Conservation (phyloP, 1,140 invertebrate genomes). For the Palaemon carinicauda region DNA sequence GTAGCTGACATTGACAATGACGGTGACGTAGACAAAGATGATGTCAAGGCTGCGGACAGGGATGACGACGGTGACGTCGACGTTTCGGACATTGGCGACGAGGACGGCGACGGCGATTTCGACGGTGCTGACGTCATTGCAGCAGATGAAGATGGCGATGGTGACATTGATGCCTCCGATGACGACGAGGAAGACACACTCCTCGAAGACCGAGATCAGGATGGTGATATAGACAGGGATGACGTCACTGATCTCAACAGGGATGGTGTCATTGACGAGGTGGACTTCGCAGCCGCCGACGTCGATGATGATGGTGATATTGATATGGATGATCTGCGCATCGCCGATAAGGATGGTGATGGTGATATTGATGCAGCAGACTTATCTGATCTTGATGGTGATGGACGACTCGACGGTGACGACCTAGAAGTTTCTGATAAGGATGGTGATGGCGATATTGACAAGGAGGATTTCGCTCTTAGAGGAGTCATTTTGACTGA, state of each 20-base stretch:
- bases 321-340: conserved; percentile 40
- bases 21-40: conserved; percentile 47
- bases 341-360: conserved; percentile 51
- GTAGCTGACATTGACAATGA: conserved; percentile 57
- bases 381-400: conserved; percentile 44
- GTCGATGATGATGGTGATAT: conserved; percentile 55
- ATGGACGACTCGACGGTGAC: conserved; percentile 50
- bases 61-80: conserved; percentile 57
- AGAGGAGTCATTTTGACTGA: conserved; percentile 40
- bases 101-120: conserved; percentile 55
- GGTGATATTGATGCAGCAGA: conserved; percentile 53
- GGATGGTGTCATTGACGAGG: conserved; percentile 47
- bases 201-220: conserved; percentile 41
- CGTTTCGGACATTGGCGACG: conserved; percentile 51
- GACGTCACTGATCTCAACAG: conserved; percentile 47
- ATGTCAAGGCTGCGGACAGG: conserved; percentile 45
- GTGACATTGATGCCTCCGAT: conserved; percentile 54
- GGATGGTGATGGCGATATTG: conserved; percentile 50
- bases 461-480: not conserved
- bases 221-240: conserved; percentile 39
- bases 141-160: conserved; percentile 58
- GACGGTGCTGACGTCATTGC: conserved; percentile 53
- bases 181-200: conserved; percentile 48
- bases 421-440: conserved; percentile 51
- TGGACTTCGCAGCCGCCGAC: conserved; percentile 44